Conservation (phyloP, 2,888 invertebrate genomes). For the Uropetala carovei region DNA sequence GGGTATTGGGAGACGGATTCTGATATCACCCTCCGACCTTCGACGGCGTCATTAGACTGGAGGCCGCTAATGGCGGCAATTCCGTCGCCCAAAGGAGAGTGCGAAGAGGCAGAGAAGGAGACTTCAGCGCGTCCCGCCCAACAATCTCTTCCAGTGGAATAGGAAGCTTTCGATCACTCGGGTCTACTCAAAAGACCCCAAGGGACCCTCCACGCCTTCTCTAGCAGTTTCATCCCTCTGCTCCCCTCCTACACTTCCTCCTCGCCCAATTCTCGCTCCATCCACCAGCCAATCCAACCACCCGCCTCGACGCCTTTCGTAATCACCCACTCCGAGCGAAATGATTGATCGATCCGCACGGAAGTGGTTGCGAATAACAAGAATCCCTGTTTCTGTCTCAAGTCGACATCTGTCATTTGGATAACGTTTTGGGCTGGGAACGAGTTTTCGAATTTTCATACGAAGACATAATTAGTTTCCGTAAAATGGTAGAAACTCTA, state of each 20-base stretch:
- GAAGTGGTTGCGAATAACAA: neutral
- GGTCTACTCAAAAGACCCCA: neutral
- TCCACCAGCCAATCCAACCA: no score
- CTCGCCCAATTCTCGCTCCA: neutral
- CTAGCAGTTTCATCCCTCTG: neutral
- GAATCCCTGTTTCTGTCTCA: neutral
- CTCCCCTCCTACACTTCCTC: neutral
- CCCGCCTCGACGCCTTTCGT: neutral
- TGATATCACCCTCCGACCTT: neutral
- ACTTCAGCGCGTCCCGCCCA: no score
- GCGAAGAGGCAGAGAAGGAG: neutral
- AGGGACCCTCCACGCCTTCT: neutral
- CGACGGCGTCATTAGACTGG: neutral
- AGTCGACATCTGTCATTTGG: neutral
- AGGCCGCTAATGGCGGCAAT: conserved; percentile 34
- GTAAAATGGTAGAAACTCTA: no score
- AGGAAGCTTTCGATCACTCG: neutral
- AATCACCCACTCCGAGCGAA: neutral
- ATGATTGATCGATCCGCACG: conserved; percentile 27
- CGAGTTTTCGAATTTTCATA: no score
- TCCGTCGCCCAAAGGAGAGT: neutral
- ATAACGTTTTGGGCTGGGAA: neutral
- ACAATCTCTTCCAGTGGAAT: no score
- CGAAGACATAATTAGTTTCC: no score
- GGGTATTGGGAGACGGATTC: neutral